These are phyloP conservation scores for Forbesichthys agassizii DNA, from an alignment of 2,113 vertebrate species.

Conservation along the genomic window DNA sequence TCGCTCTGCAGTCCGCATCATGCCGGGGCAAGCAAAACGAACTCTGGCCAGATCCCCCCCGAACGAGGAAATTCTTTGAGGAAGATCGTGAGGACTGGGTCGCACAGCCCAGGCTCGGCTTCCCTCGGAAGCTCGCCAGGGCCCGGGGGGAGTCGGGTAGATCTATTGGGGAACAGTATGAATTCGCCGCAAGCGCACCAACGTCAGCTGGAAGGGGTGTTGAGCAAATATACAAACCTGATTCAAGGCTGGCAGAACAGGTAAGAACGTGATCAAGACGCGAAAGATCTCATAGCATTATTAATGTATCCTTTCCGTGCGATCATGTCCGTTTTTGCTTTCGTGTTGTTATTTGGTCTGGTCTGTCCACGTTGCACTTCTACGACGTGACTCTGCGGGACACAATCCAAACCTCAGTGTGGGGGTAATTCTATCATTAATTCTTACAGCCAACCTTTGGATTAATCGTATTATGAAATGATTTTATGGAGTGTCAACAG, in stretches of 20 bases:
- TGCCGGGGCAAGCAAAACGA: conserved; percentile 55
- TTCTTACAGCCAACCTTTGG: neutral
- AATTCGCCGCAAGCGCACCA: conserved; percentile 66
- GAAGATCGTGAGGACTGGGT: conserved; percentile 67
- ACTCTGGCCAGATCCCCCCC: conserved; percentile 41
- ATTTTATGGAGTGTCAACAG: too few species aligned
- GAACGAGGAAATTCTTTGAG: conserved; percentile 66
- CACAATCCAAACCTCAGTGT: neutral
- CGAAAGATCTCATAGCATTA: neutral
- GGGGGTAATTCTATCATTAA: neutral
- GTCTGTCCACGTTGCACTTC: conserved; percentile 71
- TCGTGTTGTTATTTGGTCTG: conserved; percentile 57
- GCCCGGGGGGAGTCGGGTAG: conserved; percentile 63
- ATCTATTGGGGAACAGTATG: conserved; percentile 68
- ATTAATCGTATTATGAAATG: too few species aligned
- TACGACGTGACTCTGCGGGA: conserved; percentile 48
- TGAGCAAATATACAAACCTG: conserved; percentile 98
- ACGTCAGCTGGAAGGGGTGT: conserved; percentile 85
- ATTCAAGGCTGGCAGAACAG: conserved; percentile 98
- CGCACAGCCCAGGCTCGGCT: conserved; percentile 78
- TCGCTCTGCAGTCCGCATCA: conserved; percentile 61
- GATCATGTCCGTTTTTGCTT: neutral
- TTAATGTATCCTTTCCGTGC: too few species aligned
- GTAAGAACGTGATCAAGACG: conserved; percentile 63
- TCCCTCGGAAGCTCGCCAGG: conserved; percentile 76